Base-by-base conservation (phyloP, 2,888 invertebrate species). In the Andrena hattorfiana region DNA sequence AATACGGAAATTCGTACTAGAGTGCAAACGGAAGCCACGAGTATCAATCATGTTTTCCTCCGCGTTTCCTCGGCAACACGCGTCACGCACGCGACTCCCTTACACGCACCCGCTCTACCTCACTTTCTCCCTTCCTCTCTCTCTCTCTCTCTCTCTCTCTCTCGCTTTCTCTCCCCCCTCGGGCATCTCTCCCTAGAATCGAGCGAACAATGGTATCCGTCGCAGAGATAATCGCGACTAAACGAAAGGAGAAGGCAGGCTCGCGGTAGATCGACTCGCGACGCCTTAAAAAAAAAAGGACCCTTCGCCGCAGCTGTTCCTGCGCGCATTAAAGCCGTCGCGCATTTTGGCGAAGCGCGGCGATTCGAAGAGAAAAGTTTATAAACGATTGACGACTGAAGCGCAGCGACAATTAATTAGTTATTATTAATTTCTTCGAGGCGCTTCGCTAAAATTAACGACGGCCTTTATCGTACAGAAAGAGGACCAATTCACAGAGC, bases 401-500 rank as follows among this genome's bases (percentile, higher is more conserved):
- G 16, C 42, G 42, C 42, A 16, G 42, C 42, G 42, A 16, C 5
- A 16, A 42, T 42, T 42, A 42, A 16, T 42, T 13, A 32, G 1
- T 32, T 35, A 16, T 42, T 42, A 42, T 42, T 42, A 16, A 16
- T 42, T 4, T 16, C 42, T 42, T 42, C 42, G 42, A 42, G 4
- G 1, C 42, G 16, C 42, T 42, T 42, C 16, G 42, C 16, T 16
- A 42, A 16, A 16, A 5, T 13, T 0, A 2, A 16, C 42, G 13
- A 5, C 42, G 42, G 16, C 16, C 16, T 4, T 16, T 42, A 84
- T 80, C 67, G 67, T 89, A 85, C 87, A 88, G 87, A 85, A 85
- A 85, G 70, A 84, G 81, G 76, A 85, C 60, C 13, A 70, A 23
- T 70, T 63, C 1, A 20, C 23, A 72, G 49, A 77, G 48, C 64